Conservation (phyloP, 2,888 invertebrate genomes). For the Coelinius sp. region DNA sequence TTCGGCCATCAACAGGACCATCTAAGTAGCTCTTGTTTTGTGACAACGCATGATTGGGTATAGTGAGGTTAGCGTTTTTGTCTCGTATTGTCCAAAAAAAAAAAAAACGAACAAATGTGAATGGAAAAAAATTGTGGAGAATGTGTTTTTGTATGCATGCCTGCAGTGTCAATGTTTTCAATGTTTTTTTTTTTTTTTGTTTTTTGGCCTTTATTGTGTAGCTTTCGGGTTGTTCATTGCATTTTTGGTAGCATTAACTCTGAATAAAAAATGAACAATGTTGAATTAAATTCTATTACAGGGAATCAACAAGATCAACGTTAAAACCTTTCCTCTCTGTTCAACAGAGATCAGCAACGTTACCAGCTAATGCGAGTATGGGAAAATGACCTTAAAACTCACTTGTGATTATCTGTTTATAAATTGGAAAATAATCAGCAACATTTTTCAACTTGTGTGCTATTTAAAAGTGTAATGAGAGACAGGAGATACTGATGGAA, state of each 20-base stretch:
- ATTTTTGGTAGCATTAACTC: conserved; percentile 1
- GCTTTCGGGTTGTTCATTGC: conserved; percentile 10
- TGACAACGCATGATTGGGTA: conserved; percentile 67
- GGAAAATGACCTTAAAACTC: conserved; percentile 69
- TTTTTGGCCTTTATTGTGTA: neutral
- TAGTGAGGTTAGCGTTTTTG: conserved; percentile 62
- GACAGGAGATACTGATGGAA: conserved; percentile 22
- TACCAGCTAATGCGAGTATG: conserved; percentile 87
- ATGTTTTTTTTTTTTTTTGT: neutral
- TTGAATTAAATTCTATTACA: conserved; percentile 68
- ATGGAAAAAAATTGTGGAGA: neutral
- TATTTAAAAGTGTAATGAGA: conserved; percentile 11
- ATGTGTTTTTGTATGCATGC: neutral
- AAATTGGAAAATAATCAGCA: neutral
- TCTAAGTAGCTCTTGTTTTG: conserved; percentile 68
- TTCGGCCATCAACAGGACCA: conserved; percentile 48
- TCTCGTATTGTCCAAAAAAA: conserved; percentile 26
- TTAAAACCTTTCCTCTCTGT: conserved; percentile 82
- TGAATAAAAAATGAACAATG: neutral
- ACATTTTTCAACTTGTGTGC: neutral
- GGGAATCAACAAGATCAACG: conserved; percentile 85
- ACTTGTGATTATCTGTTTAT: conserved; percentile 24
- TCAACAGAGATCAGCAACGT: conserved; percentile 88
- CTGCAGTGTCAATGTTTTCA: neutral
- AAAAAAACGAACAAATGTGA: neutral